A percentile compares a stretch with the other conserved stretches of the same genome.
phyloP scores from a whole-genome alignment of 2,888 invertebrate genomes.

The Zele albiditarsus region DNA sequence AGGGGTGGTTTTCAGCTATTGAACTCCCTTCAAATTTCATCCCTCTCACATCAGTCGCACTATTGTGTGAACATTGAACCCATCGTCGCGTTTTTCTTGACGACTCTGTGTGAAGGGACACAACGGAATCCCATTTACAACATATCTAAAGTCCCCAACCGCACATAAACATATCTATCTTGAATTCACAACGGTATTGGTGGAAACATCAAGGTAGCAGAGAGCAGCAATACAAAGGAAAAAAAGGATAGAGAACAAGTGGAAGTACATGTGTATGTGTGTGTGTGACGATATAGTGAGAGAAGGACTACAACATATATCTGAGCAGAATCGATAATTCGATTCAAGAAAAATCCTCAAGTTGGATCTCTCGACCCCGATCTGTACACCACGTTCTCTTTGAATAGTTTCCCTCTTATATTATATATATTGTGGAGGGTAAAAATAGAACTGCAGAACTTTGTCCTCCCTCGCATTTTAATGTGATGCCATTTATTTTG shows the following conservation, averaged over 20 bases:
- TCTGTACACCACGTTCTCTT: slow-evolving; percentile 27
- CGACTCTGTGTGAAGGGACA: neutral
- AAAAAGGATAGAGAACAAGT: neutral
- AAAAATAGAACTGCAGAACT: slow-evolving; percentile 18
- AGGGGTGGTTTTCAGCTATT: neutral
- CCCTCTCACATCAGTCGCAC: neutral
- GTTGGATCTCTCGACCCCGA: slow-evolving; percentile 40
- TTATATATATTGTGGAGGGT: neutral
- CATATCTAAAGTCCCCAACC: slow-evolving; percentile 6
- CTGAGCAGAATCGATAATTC: slow-evolving; percentile 38
- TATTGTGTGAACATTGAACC: slow-evolving; percentile 14
- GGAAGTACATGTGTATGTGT: neutral
- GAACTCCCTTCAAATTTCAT: slow-evolving; percentile 2
- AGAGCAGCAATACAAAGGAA: no score
- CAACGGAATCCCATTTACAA: slow-evolving; percentile 12
- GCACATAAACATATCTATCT: neutral
- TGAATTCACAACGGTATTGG: slow-evolving; percentile 15
- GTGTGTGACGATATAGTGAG: neutral
- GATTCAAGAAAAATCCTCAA: slow-evolving; percentile 37
- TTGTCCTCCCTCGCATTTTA: slow-evolving; percentile 20
- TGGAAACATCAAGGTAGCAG: slow-evolving; percentile 18
- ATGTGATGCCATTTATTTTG: neutral
- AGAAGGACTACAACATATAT: neutral
- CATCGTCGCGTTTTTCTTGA: slow-evolving; percentile 6
- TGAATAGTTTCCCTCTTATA: slow-evolving; percentile 26